Evolutionary conservation across 2,888 invertebrate genomes (phyloP), one percentile per base, ranked within the genome.

Genomic region (Cyrtodaria siliqua): DNA sequence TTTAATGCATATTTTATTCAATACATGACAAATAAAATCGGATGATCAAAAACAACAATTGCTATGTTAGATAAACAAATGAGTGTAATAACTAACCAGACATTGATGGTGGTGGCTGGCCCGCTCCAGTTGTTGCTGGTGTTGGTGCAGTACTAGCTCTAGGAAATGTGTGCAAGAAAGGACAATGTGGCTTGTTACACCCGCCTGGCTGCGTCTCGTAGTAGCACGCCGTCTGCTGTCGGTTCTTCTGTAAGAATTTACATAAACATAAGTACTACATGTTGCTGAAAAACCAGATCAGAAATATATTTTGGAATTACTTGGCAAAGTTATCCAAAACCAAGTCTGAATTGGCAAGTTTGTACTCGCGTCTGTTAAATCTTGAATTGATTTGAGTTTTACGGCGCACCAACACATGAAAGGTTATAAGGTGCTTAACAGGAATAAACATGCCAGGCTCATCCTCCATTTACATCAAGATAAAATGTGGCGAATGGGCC

Each of bases 191-290:
- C 93, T 97, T 97, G 86, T 95, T 95, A 92, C 97, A 97, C 1
- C 97, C 97, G 12, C 95, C 95, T 0, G 97, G 96, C 93, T 97
- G 97, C 82, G 95, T 95, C 93, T 97, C 97, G 96, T 96, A 97
- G 92, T 96, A 97, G 93, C 97, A 97, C 1, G 96, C 96, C 90
- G 96, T 96, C 82, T 95, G 95, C 93, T 96, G 96, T 82, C 97
- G 95, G 92, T 96, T 96, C 95, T 96, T 96, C 96, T 96, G 93
- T 6, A 94, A 93, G 44, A 24, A 12, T 42, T 16, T 4, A 44
- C 3, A 44, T 20, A 44, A 16, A 6, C 16, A 20, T 9, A 16
- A 44, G 44, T 12, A 38, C 16, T 12, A 2, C 44, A 18, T 53
- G 52, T 50, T 63, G n/a, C 24, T 53, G 18, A 38, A 50, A 2